Base-by-base conservation (phyloP, 1,140 invertebrate species). In the Euglossa dilemma region DNA sequence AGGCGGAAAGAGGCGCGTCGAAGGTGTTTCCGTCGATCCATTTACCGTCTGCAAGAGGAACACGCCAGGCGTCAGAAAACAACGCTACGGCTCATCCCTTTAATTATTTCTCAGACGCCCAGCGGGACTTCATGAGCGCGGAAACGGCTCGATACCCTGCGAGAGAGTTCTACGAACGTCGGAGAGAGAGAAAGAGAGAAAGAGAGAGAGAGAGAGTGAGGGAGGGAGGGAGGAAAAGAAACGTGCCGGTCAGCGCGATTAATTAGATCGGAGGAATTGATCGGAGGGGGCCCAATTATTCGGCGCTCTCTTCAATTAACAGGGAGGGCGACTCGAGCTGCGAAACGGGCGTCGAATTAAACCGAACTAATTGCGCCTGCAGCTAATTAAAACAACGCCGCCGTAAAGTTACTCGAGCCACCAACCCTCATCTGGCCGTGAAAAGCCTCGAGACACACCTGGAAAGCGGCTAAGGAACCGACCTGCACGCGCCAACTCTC, bases 381-480 rank as follows among this genome's bases (percentile, higher is more conserved):
- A 76, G 80, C 80, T 82, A 82, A 82, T 82, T 82, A 82, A 82
- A 82, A 82, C 80, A 82, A 82, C 80, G 80, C 63, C 52, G 72
- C 43, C 80, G 73, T 82, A 76, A 82, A 82, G 80, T 82, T 82
- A 57, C 80, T 76, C 63, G 72, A 57, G 56, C 61, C 20, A 23
- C 25, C 20, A 18, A 0, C 45, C 7, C 45, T 23, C 28, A 23
- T 43, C 61, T 43, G 12, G 23, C 69, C 20, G 63, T 25, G 80
- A 76, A 76, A 76, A 82, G 72, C 23, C 36, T 25, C 69, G 28
- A 14, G 66, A 36, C 14, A 25, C 77, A 61, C 59, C 70, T 28
- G 59, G 70, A 63, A 67, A 76, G 25, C 18, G 59, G 18, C 36
- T 50, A 25, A 67, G 54, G 47, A 76, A 69, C 25, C 6, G 52